Base-by-base conservation (phyloP, 2,113 vertebrate species). In the Calypte anna region DNA sequence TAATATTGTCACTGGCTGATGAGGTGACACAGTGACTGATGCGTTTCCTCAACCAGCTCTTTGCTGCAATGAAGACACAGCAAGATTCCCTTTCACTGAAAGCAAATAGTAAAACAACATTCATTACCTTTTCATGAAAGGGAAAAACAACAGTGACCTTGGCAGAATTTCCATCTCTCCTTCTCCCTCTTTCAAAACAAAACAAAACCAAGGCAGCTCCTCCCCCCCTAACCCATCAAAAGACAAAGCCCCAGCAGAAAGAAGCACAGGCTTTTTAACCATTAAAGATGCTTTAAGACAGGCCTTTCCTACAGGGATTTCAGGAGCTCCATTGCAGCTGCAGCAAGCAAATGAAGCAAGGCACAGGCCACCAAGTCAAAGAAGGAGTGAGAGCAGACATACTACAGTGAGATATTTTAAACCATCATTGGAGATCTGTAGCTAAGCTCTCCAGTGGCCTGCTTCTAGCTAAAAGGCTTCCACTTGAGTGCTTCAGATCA, bases 401-500 rank as follows among this genome's bases (percentile, higher is more conserved):
- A 50, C 94, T 81, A 57, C 33, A 82, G 72, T 5, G n/a, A 59
- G 78, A 77, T 96, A 54, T 96, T 96, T 93, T 91, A 96, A 96
- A 86, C 90, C 91, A 96, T 86, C 51, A 58, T 17, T 58, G 21
- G 64, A 97, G 97, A 96, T 95, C 95, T 93, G 79, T 70, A 96
- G 94, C 63, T 22, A 43, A 95, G 86, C 93, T 97, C 94, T 97
- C 96, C 61, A 53, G 95, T 12, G 96, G 92, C 93, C 89, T 92
- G 86, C 96, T 95, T 97, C 93, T 80, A 97, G 97, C 96, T 97
- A 98, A 98, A 97, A 97, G 95, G 94, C 94, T 98, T 98, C 97
- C 96, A 96, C 97, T 97, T 43, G 46, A 97, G 93, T 96, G 96
- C 97, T 92, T 96, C 80, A 83, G 93, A 97, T 98, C 96, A 96